These are phyloP conservation scores for Tolypeutes matacus DNA, from an alignment of 2,797 vertebrate species.

Conservation along the genomic window DNA sequence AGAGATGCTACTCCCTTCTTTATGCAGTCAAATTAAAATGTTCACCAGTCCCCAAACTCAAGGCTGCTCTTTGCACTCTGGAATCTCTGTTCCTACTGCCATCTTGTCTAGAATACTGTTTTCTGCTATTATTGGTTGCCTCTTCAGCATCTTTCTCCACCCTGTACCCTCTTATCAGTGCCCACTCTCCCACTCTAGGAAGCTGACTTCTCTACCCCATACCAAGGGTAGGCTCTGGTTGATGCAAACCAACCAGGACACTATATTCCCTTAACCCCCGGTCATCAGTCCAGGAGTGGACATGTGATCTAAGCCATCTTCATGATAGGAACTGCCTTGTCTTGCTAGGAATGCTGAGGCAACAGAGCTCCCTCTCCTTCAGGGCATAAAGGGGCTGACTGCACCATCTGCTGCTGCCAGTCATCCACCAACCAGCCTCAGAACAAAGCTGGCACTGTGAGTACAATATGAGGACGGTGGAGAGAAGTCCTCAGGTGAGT, in stretches of 20 bases:
- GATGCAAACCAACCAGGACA: background rate
- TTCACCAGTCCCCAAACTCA: background rate
- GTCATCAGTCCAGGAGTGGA: background rate
- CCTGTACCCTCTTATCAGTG: background rate
- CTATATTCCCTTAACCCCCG: background rate
- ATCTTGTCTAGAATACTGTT: background rate
- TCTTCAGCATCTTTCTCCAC: background rate
- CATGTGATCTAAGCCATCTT: background rate
- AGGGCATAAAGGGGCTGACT: background rate
- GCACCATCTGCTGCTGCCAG: background rate
- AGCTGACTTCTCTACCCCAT: no score
- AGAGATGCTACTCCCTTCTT: no score
- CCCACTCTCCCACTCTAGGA: background rate
- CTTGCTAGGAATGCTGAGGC: background rate
- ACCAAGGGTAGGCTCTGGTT: background rate
- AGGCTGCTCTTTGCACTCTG: background rate
- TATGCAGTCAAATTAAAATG: background rate
- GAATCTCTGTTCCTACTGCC: background rate
- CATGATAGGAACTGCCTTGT: background rate
- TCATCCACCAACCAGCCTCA: background rate
- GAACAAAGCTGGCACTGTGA: background rate
- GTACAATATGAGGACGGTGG: background rate
- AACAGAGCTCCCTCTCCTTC: background rate
- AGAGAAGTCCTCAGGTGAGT: background rate
- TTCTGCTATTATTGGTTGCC: background rate